A percentile compares a stretch with the other conserved stretches of the same genome.
Conservation (phyloP, 2,888 invertebrate species). For the Phalangium opilio region DNA sequence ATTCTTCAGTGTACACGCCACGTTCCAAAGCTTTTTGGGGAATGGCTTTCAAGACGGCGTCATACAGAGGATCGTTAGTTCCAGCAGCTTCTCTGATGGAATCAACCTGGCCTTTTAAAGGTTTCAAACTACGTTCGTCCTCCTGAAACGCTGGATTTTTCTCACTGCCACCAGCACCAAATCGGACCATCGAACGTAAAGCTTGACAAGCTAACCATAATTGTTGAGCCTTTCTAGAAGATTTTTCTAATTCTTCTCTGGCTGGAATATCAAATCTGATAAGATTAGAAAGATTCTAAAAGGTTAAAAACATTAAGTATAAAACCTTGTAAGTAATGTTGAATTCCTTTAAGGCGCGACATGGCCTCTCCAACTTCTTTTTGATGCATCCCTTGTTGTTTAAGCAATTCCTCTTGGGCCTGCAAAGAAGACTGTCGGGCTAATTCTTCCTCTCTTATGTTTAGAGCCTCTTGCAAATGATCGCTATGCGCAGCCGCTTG, state of each 20-base stretch:
- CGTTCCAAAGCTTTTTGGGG: conserved; percentile 56
- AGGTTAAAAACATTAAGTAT: no score
- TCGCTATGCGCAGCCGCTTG: conserved; percentile 76
- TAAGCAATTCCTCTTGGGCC: conserved; percentile 47
- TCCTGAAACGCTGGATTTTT: conserved; percentile 1
- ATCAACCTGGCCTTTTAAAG: conserved; percentile 49
- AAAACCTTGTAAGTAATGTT: conserved; percentile 14
- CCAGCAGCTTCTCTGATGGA: conserved; percentile 54
- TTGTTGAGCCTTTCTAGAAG: conserved; percentile 58
- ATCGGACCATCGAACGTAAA: conserved; percentile 53
- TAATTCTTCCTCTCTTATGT: conserved; percentile 42
- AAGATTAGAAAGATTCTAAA: not conserved
- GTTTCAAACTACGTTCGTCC: conserved; percentile 40
- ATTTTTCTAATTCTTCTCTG: conserved; percentile 43
- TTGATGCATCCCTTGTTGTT: conserved; percentile 51
- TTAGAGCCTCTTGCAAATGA: conserved; percentile 54
- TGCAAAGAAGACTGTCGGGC: conserved; percentile 33
- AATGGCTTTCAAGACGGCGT: conserved; percentile 57
- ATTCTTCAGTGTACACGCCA: conserved; percentile 77
- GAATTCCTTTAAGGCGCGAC: conserved; percentile 15
- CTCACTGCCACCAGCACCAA: conserved; percentile 37
- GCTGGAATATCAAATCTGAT: conserved; percentile 3
- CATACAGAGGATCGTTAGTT: conserved; percentile 55
- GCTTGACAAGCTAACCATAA: conserved; percentile 90
- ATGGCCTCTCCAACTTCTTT: conserved; percentile 38